phyloP scores from a whole-genome alignment of 2,113 vertebrate genomes.

The Hystrix cristata region DNA sequence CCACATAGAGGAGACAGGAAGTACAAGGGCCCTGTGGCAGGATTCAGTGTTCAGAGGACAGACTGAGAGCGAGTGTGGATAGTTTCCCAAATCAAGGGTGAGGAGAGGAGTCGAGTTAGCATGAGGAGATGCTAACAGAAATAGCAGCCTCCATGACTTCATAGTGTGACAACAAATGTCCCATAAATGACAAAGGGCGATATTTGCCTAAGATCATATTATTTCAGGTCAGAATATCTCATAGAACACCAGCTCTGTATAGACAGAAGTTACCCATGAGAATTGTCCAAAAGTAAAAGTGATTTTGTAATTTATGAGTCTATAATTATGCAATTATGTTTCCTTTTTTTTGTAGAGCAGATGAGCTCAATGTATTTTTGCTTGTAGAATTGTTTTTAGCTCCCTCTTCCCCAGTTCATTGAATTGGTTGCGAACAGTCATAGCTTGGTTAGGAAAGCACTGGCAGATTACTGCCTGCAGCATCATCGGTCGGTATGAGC shows the following conservation, averaged over 20 bases:
- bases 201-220: not conserved
- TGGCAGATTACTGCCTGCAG: not conserved
- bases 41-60: not conserved
- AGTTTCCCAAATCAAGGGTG: not conserved
- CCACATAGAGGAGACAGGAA: too few species aligned
- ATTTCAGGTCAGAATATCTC: constrained; percentile 14
- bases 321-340: not conserved
- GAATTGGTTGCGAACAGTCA: not conserved
- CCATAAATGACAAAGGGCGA: not conserved
- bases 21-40: not conserved
- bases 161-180: not conserved
- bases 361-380: not conserved
- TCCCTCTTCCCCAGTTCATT: not conserved
- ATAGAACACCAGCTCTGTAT: not conserved
- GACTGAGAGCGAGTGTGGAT: not conserved
- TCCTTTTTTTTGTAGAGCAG: not conserved
- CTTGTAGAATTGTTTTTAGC: not conserved
- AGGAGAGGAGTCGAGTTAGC: not conserved
- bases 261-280: not conserved
- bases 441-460: not conserved
- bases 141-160: not conserved
- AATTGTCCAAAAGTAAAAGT: not conserved
- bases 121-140: not conserved
- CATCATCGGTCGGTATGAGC: not conserved
- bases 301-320: not conserved